Evolutionary conservation across 2,888 invertebrate species (phyloP), one percentile per base, ranked within the genome.

Genomic region (Pachliopta kotzebuea): DNA sequence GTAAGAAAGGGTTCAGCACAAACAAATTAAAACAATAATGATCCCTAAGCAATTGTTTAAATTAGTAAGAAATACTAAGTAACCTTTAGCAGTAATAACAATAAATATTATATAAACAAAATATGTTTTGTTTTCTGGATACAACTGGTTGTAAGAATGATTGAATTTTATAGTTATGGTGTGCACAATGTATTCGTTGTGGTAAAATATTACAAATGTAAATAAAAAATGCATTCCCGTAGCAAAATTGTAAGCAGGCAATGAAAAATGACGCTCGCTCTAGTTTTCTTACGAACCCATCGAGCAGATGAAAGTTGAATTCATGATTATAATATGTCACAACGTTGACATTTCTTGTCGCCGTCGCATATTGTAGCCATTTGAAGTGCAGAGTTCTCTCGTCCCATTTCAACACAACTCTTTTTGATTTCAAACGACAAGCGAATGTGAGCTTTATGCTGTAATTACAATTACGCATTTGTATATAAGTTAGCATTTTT

Each of bases 241-340:
- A 37, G 37, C 1, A 37, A 14, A 37, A 37, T n/a, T 2, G 18
- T n/a, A 2, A 45, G 18, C 42, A 18, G 45, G 45, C 45, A 45
- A 45, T n/a, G n/a, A 60, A 45, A 53, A 60, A 60, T 60, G 50
- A 49, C 26, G 26, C 49, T 62, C 56, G 56, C 31, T 50, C 31
- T 56, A 56, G 50, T 50, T 62, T 62, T 31, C 56, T 62, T 62
- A 37, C 49, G 49, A 62, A 56, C 11, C 50, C 29, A 56, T 61
- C 56, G 55, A 29, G 56, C 56, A 42, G 50, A 52, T 52, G 54
- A 26, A 54, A 54, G 24, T 56, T 55, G 61, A 62, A 62, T 56
- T 62, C 50, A 62, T 57, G 62, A 56, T 57, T 62, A 52, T 62
- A 62, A 56, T 62, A 62, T 42, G 37, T 62, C 62, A 62, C 37